Percentiles rank a stretch among this genome's conserved stretches.
phyloP scores from a whole-genome alignment of 2,888 invertebrate genomes.

The Megalurothrips usitatus region DNA sequence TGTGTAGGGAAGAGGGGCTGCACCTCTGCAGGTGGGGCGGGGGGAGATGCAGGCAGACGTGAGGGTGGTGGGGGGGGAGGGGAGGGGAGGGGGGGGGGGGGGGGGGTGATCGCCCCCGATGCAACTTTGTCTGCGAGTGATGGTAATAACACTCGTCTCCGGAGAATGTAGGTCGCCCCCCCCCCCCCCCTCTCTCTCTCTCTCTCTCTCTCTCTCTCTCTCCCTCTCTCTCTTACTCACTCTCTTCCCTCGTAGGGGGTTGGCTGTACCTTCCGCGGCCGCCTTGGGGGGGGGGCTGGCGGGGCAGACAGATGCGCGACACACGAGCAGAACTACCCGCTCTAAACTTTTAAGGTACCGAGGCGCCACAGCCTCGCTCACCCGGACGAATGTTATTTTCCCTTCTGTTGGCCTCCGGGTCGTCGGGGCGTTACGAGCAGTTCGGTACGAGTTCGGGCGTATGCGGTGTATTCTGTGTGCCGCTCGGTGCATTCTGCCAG shows the following conservation, averaged over 20 bases:
- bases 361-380: no score
- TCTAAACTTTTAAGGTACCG: no score
- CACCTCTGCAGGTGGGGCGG: background rate
- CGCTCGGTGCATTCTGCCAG: no score
- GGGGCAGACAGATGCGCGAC: background rate
- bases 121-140: constrained; percentile 22
- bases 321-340: no score
- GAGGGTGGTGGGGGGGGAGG: background rate
- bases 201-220: constrained; percentile 16
- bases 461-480: no score
- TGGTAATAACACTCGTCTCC: constrained; percentile 16
- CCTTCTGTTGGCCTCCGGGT: no score
- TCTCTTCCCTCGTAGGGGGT: background rate
- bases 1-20: no score
- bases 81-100: background rate
- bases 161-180: background rate
- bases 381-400: no score
- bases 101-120: background rate
- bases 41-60: background rate
- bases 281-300: background rate
- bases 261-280: background rate
- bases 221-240: background rate
- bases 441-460: no score
- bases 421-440: no score
- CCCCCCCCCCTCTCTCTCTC: background rate